Percentiles rank a stretch among this genome's conserved stretches.
These are phyloP conservation scores for Acipenser transmontanus DNA, from an alignment of 2,797 vertebrate genomes.

Conservation along the genomic window DNA sequence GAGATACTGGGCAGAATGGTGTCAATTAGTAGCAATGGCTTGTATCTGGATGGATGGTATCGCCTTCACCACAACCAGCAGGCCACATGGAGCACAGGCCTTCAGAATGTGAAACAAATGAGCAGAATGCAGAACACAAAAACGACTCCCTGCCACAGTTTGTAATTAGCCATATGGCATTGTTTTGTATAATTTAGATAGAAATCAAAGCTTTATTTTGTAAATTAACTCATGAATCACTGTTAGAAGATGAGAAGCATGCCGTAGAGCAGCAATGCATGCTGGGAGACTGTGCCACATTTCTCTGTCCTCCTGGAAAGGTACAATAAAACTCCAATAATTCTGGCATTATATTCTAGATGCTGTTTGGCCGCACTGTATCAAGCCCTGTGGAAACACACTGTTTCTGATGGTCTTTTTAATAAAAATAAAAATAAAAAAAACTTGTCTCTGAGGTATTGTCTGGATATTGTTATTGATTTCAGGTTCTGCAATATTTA, in stretches of 20 bases:
- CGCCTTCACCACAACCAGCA: neutral
- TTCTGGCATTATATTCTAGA: no score
- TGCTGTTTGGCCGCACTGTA: no score
- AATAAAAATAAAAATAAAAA: no score
- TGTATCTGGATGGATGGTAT: neutral
- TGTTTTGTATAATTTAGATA: neutral
- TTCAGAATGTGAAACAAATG: neutral
- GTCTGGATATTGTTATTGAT: no score
- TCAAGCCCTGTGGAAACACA: no score
- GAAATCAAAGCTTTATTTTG: neutral
- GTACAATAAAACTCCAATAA: no score
- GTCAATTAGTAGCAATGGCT: neutral
- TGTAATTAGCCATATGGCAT: constrained; percentile 2
- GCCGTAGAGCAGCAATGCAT: no score
- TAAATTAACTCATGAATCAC: neutral
- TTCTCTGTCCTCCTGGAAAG: no score
- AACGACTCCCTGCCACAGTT: neutral
- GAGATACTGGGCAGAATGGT: neutral
- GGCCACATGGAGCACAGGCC: neutral
- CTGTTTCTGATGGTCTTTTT: no score
- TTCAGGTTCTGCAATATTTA: no score
- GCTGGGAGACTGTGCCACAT: no score
- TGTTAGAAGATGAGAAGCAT: neutral
- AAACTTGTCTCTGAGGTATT: no score
- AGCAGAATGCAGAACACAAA: neutral